These are phyloP conservation scores for Lagopus leucura DNA, from an alignment of 2,113 vertebrate genomes.

Conservation along the genomic window DNA sequence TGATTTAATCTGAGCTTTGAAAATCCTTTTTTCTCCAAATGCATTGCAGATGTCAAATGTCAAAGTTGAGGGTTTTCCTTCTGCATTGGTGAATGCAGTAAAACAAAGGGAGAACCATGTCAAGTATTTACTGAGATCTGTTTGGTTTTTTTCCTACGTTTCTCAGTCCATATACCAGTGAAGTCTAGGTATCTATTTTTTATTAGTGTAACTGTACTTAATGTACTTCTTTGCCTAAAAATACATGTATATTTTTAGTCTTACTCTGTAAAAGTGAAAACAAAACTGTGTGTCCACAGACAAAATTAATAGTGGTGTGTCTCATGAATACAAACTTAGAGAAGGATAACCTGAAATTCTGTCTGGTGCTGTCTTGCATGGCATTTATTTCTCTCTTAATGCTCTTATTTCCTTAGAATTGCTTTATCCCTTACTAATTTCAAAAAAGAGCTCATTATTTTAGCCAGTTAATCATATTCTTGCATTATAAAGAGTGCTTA, in stretches of 20 bases:
- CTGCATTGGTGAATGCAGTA: background rate
- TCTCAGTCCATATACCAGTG: background rate
- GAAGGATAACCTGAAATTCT: background rate
- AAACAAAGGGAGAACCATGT: background rate
- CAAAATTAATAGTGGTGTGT: background rate
- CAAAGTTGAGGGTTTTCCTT: background rate
- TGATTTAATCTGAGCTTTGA: background rate
- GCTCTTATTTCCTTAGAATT: background rate
- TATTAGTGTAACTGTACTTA: background rate
- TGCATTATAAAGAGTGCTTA: background rate
- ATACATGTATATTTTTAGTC: background rate
- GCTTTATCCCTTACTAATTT: conserved; percentile 5
- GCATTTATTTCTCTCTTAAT: background rate
- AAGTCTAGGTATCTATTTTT: background rate
- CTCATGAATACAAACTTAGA: background rate
- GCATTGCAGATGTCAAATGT: background rate
- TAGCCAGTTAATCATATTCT: conserved; percentile 2
- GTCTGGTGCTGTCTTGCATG: background rate
- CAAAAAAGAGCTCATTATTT: conserved; percentile 35
- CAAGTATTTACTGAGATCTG: background rate
- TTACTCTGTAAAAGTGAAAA: background rate
- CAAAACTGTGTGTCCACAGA: background rate
- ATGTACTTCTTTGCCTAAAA: background rate
- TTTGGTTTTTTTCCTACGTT: background rate
- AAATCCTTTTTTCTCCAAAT: background rate